A percentile compares a stretch with the other conserved stretches of the same genome.
phyloP scores from a whole-genome alignment of 2,797 vertebrate species.

The Lithobates pipiens region DNA sequence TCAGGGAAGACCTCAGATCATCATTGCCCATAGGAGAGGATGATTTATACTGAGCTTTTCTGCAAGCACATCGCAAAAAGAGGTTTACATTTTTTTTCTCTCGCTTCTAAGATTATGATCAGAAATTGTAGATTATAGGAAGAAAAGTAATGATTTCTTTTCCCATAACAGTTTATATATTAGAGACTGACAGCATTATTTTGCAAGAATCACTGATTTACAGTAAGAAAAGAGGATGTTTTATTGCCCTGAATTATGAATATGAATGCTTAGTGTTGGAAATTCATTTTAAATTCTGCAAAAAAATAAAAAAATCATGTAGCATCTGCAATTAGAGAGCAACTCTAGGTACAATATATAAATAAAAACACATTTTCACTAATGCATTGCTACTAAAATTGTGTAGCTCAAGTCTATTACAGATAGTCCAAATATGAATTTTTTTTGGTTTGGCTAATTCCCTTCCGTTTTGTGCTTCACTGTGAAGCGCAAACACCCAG shows the following conservation, averaged over 20 bases:
- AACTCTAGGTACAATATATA: too few species aligned
- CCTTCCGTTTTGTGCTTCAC: too few species aligned
- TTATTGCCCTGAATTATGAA: constrained; percentile 5
- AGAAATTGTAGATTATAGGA: constrained; percentile 25
- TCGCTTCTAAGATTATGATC: constrained; percentile 27
- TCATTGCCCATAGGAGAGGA: constrained; percentile 10
- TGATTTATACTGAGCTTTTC: constrained; percentile 45
- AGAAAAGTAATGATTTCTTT: constrained; percentile 37
- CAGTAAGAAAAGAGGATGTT: constrained; percentile 28
- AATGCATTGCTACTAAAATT: too few species aligned
- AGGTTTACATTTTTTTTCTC: constrained; percentile 36
- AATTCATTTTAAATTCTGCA: background rate
- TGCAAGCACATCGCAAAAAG: constrained; percentile 23
- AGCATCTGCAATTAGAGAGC: too few species aligned
- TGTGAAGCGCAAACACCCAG: too few species aligned
- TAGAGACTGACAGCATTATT: constrained; percentile 16
- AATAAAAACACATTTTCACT: too few species aligned
- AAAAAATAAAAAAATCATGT: too few species aligned
- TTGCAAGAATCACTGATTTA: constrained; percentile 41
- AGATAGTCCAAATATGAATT: too few species aligned
- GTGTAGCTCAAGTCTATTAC: too few species aligned
- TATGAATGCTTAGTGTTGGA: background rate
- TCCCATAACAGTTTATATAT: constrained; percentile 30
- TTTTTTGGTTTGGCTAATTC: too few species aligned
- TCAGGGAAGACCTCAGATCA: constrained; percentile 27